phyloP scores from a whole-genome alignment of 2,888 invertebrate species.

The Heliconius ismenius region DNA sequence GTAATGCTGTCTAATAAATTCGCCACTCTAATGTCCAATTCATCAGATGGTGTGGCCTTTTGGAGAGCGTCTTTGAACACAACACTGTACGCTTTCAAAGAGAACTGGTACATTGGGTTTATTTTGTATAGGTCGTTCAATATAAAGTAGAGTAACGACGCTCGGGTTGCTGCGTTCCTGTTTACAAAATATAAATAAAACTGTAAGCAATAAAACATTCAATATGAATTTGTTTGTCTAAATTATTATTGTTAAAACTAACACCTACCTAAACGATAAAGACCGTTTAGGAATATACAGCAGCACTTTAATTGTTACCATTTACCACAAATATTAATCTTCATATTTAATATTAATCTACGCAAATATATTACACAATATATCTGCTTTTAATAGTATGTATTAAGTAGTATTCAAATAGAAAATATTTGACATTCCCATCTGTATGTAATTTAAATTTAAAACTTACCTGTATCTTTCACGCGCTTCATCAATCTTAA shows the following conservation, averaged over 20 bases:
- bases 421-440: not conserved
- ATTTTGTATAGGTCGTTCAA: constrained; percentile 95
- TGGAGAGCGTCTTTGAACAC: constrained; percentile 93
- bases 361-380: constrained; percentile 1
- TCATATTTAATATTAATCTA: not conserved
- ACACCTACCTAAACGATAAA: too few relatives aligned
- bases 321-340: too few relatives aligned
- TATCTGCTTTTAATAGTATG: not conserved
- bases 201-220: not conserved
- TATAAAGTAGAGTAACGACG: constrained; percentile 95
- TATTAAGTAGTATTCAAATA: not conserved
- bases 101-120: constrained; percentile 97
- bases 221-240: not conserved
- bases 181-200: not conserved
- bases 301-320: too few relatives aligned
- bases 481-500: constrained; percentile 94
- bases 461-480: constrained; percentile 87
- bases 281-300: too few relatives aligned
- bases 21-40: constrained; percentile 86
- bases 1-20: constrained; percentile 94
- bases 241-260: too few relatives aligned
- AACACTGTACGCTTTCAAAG: constrained; percentile 94
- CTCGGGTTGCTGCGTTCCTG: constrained; percentile 90
- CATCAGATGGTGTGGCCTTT: constrained; percentile 85
- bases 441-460: not conserved